Conservation (phyloP, 2,888 invertebrate genomes). For the Ophion ventricosus region DNA sequence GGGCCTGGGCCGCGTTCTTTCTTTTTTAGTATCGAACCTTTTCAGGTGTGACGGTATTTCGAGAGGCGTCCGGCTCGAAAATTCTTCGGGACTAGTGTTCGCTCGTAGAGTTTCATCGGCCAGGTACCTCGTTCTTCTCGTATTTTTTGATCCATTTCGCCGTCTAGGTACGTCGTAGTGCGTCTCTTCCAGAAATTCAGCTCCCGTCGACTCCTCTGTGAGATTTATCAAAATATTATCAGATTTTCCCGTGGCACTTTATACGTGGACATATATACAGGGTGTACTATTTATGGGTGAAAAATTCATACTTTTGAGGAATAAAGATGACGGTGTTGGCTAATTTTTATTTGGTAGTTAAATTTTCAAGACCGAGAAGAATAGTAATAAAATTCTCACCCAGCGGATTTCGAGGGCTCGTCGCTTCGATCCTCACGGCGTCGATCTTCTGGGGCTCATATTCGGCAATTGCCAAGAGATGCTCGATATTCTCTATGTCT, state of each 20-base stretch:
- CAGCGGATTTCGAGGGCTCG: neutral
- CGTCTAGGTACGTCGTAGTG: slow-evolving; percentile 65
- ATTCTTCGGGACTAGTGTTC: slow-evolving; percentile 2
- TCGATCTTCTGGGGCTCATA: slow-evolving; percentile 77
- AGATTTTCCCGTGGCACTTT: too few species aligned
- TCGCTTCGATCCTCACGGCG: slow-evolving; percentile 51
- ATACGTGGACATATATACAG: too few species aligned
- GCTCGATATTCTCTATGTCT: slow-evolving; percentile 71
- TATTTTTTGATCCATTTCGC: slow-evolving; percentile 28
- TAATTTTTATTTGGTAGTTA: too few species aligned
- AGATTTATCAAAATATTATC: neutral
- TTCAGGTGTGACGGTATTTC: neutral
- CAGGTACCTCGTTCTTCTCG: slow-evolving; percentile 8
- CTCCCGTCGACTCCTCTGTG: slow-evolving; percentile 6
- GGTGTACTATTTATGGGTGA: too few species aligned
- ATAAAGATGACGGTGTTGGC: too few species aligned
- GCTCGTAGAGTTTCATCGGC: neutral
- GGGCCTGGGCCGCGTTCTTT: neutral
- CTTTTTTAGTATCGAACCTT: neutral
- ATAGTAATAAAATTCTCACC: slow-evolving; percentile 30
- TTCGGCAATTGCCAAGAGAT: slow-evolving; percentile 70
- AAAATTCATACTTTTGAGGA: too few species aligned
- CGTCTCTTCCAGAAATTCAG: slow-evolving; percentile 24
- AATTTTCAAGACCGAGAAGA: neutral
- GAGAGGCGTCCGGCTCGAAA: neutral